Evolutionary conservation across 2,888 invertebrate species (phyloP), one percentile per base, ranked within the genome.

Genomic region (Aquatica leii): DNA sequence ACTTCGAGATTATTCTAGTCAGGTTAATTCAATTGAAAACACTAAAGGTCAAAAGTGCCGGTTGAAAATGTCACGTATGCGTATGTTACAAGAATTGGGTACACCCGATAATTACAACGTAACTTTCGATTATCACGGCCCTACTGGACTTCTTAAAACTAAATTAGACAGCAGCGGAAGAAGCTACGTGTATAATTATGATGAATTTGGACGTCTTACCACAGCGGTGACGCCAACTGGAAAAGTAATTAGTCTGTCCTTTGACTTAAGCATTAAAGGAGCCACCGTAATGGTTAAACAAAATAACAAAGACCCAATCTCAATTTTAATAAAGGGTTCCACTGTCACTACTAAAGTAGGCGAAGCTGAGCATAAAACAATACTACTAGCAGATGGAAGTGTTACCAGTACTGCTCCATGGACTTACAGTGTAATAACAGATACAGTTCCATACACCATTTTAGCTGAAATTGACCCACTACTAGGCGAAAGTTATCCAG

Each of bases 141-240:
- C 94, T 0, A 93, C 94, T 0, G 97, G 96, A 0, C 83, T 98
- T 40, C 82, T 98, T 34, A 93, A 93, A 78, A 93, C 94, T 0
- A 94, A 95, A 78, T 85, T 94, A 11, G 96, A 96, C 75, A 93
- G 94, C 65, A 94, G 94, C 1, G 95, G 95, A 1, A 86, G 95
- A 68, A 94, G 94, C 71, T 94, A 94, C 77, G 93, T 95, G 15
- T 98, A 97, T 80, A 93, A 94, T 76, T 98, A 97, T 76, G 97
- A 98, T 77, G 94, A 94, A 77, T 97, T 96, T 76, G 98, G 98
- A 1, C 87, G 97, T 59, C 84, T 97, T 1, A 94, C 93, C 1
- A 92, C 92, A 9, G 95, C 96, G 0, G 93, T 97, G 0, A 95
- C 95, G 4, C 97, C 98, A 0, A 97, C 97, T n/a, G 97, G 97